phyloP scores from a whole-genome alignment of 2,888 invertebrate species.

The Heliconius charithonia region DNA sequence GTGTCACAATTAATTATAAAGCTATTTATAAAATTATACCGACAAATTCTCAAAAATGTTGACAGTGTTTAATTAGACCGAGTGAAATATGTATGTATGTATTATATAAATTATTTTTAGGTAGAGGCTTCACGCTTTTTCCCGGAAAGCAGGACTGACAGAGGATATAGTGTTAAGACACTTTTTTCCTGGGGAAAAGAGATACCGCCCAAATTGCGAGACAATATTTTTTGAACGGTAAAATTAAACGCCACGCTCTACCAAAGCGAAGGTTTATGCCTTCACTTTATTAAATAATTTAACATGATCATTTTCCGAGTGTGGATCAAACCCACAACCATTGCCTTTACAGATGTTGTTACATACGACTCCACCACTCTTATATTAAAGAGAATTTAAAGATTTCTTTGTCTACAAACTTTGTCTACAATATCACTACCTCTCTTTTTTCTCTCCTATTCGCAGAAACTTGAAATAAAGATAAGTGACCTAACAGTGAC shows the following conservation, averaged over 20 bases:
- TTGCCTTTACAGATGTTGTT: too few relatives aligned
- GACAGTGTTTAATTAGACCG: background rate
- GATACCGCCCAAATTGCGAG: background rate
- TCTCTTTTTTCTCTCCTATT: too few relatives aligned
- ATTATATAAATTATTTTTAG: background rate
- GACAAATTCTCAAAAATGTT: slow-evolving; percentile 21
- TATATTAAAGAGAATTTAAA: too few relatives aligned
- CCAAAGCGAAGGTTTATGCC: background rate
- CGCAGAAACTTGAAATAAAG: too few relatives aligned
- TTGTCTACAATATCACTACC: too few relatives aligned
- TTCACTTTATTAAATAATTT: too few relatives aligned
- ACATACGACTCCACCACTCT: too few relatives aligned
- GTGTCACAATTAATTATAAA: slow-evolving; percentile 64
- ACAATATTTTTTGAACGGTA: background rate
- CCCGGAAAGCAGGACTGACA: background rate
- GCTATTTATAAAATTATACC: slow-evolving; percentile 54
- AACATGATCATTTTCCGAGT: background rate
- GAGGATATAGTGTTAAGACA: background rate
- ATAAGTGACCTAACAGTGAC: too few relatives aligned
- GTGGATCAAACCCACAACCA: background rate
- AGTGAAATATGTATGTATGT: background rate
- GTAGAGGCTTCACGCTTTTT: background rate
- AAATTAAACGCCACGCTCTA: background rate
- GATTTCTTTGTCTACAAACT: too few relatives aligned
- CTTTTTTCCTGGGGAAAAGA: background rate